phyloP scores from a whole-genome alignment of 2,113 vertebrate genomes.

The Macaca nemestrina region DNA sequence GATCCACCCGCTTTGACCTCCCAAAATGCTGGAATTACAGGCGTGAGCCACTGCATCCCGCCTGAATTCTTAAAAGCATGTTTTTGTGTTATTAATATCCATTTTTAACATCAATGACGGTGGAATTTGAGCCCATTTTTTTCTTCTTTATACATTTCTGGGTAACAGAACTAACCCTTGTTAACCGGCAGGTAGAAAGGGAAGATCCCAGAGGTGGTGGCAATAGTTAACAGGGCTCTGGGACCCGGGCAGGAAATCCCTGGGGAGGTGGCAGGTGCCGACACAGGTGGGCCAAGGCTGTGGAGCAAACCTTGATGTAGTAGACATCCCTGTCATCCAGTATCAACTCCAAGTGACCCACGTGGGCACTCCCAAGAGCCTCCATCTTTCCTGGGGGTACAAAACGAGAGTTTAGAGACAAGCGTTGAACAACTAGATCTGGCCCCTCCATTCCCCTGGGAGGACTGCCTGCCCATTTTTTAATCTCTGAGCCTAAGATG shows the following conservation, averaged over 20 bases:
- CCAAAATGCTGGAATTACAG: too few species aligned
- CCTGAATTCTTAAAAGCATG: neutral
- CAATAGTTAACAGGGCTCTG: neutral
- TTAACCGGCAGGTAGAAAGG: neutral
- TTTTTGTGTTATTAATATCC: neutral
- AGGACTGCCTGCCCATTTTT: neutral
- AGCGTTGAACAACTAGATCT: neutral
- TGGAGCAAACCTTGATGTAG: slow-evolving; percentile 86
- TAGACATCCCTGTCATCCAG: slow-evolving; percentile 85
- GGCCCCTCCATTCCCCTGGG: accelerated
- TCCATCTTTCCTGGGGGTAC: slow-evolving; percentile 85
- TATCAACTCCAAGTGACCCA: slow-evolving; percentile 86
- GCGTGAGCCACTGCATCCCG: too few species aligned
- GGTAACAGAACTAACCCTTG: neutral
- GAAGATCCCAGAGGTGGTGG: neutral
- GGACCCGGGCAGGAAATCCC: neutral
- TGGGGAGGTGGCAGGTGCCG: neutral
- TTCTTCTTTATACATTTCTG: neutral
- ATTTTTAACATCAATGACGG: neutral
- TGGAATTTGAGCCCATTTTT: neutral
- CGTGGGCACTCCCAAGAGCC: slow-evolving; percentile 77
- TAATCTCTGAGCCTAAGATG: neutral
- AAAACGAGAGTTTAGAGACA: neutral
- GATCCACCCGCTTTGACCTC: too few species aligned
- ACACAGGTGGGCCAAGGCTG: neutral